Base-by-base conservation (phyloP, 2,888 invertebrate genomes). In the Carpatolechia fugitivella region DNA sequence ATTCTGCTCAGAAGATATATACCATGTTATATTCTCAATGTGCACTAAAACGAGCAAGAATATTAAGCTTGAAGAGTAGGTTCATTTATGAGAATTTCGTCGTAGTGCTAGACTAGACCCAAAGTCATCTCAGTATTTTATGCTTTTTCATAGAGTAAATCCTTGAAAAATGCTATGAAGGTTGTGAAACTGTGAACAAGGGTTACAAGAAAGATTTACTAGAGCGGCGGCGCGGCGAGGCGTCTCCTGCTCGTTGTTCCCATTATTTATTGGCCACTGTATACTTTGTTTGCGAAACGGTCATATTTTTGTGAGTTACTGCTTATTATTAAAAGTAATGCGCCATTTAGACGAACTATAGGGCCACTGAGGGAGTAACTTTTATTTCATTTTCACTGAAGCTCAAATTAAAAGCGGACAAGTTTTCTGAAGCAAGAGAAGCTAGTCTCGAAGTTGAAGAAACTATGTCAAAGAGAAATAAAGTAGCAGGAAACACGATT, bases 401-500 rank as follows among this genome's bases (percentile, higher is more conserved):
- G 44, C 18, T 44, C 24, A 29, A 44, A 44, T 44, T 44, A 44
- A 44, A 44, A 44, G 44, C 44, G 44, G 20, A 44, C 44, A 44
- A 44, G 49, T 35, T 49, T 33, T 18, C 33, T 38, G 18, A 50
- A 38, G 29, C 14, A 11, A 29, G 18, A 29, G 50, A 29, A 38
- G 38, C 41, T 35, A 55, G 29, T 54, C 44, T n/a, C 20, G 30
- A 56, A 47, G 47, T 56, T 53, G 41, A 13, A 36, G 53, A 67
- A 70, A 65, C 70, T 66, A 71, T 76, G 79, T 80, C 77, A 77
- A 77, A 80, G 74, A 71, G 75, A 79, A 79, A 78, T 76, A 82
- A 80, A 81, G 77, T 77, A 76, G 72, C 76, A 67, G 60, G 70
- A 81, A 82, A 83, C 78, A 79, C 76, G 77, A 82, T 82, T 80